These are phyloP conservation scores for Ammodramus savannarum DNA, from an alignment of 2,113 vertebrate genomes.

Conservation along the genomic window DNA sequence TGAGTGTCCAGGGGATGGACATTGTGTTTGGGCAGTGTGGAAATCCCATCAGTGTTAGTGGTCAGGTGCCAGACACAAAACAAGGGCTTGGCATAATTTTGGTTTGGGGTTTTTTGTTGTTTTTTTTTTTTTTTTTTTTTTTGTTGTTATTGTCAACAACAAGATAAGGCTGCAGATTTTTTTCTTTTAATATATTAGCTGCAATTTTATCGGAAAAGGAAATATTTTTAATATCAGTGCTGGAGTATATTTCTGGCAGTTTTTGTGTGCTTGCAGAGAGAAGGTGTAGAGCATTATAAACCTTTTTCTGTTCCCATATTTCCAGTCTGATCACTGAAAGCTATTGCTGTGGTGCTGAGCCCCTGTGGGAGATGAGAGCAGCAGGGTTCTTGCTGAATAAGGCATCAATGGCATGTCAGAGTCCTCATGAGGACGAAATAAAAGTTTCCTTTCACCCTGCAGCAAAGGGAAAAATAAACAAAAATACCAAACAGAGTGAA, in stretches of 20 bases:
- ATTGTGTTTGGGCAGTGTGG: not conserved
- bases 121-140: not conserved
- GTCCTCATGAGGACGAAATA: not conserved
- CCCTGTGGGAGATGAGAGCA: not conserved
- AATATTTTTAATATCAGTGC: not conserved
- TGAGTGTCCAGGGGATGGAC: not conserved
- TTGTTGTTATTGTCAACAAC: not conserved
- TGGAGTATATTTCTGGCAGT: not conserved
- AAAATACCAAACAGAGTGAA: not conserved
- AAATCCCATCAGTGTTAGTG: not conserved
- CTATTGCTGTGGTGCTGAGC: not conserved
- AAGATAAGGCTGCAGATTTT: not conserved
- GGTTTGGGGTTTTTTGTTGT: not conserved
- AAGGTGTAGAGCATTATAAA: not conserved
- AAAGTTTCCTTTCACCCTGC: not conserved
- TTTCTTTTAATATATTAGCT: not conserved
- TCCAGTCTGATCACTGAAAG: not conserved
- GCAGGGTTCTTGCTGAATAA: not conserved
- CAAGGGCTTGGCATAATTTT: not conserved
- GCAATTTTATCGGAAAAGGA: not conserved
- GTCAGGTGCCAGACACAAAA: not conserved
- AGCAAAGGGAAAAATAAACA: not conserved
- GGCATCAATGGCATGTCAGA: not conserved
- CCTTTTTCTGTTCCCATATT: not conserved
- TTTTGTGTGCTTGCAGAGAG: not conserved